Conservation (phyloP, 1,140 invertebrate species). For the Bombus superbus region DNA sequence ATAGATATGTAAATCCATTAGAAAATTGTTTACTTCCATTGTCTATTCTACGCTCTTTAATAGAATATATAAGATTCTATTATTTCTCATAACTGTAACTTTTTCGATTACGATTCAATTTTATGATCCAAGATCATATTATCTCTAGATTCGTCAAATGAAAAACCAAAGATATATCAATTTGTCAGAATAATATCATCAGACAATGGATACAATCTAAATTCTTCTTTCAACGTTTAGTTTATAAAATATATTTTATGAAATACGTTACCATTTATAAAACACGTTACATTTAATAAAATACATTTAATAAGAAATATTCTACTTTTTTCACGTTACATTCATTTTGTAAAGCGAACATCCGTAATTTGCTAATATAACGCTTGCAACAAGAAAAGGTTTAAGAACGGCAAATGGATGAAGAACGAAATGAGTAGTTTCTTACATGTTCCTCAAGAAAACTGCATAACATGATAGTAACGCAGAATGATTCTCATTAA, state of each 20-base stretch:
- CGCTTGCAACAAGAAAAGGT: not conserved
- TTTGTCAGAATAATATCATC: too few species aligned
- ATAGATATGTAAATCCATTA: too few species aligned
- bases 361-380: too few species aligned
- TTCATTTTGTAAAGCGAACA: not conserved
- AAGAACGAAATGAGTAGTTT: not conserved
- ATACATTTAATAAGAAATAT: not conserved
- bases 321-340: not conserved
- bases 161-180: too few species aligned
- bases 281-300: too few species aligned
- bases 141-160: not conserved
- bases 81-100: not conserved
- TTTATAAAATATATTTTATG: not conserved
- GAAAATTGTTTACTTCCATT: too few species aligned
- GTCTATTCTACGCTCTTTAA: too few species aligned
- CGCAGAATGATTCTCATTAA: not conserved
- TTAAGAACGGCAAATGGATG: not conserved
- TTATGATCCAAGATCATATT: not conserved
- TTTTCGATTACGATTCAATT: not conserved
- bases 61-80: not conserved
- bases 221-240: not conserved
- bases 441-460: not conserved
- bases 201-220: too few species aligned
- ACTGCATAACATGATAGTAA: not conserved
- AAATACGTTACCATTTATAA: not conserved